Evolutionary conservation across 2,113 vertebrate species (phyloP).

Genomic region (Agapornis roseicollis): DNA sequence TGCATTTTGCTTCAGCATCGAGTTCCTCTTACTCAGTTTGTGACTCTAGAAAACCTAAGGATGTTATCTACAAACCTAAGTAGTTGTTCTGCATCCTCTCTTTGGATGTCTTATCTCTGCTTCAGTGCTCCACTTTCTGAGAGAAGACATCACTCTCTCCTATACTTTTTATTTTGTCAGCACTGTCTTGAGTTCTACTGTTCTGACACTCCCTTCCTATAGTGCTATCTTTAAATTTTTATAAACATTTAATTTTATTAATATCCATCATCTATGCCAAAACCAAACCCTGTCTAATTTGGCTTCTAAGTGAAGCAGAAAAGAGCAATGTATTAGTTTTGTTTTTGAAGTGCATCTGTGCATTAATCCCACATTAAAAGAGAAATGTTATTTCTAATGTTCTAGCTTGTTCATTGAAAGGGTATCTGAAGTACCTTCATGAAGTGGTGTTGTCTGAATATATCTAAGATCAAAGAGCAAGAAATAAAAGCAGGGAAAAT

Average conservation of each 20-base stretch:
- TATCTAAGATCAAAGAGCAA: background rate
- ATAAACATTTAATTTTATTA: background rate
- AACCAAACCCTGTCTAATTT: background rate
- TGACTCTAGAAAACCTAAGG: background rate
- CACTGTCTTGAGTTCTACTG: background rate
- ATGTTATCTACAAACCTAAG: background rate
- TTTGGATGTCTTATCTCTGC: background rate
- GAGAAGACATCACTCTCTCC: fast-evolving
- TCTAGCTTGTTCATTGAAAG: background rate
- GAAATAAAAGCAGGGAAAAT: background rate
- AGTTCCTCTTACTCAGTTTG: background rate
- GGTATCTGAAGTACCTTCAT: background rate
- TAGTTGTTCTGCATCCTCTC: background rate
- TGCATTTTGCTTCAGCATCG: background rate
- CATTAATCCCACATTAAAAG: background rate
- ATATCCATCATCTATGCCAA: background rate
- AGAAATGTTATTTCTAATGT: background rate
- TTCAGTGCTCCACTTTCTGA: background rate
- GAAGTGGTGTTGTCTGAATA: background rate
- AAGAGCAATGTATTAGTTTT: background rate
- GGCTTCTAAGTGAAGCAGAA: background rate
- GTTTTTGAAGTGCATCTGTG: background rate
- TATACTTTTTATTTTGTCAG: background rate
- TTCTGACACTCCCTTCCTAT: background rate
- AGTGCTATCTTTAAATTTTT: background rate